Conservation (phyloP, 2,113 vertebrate genomes). For the Baryphthengus martii region DNA sequence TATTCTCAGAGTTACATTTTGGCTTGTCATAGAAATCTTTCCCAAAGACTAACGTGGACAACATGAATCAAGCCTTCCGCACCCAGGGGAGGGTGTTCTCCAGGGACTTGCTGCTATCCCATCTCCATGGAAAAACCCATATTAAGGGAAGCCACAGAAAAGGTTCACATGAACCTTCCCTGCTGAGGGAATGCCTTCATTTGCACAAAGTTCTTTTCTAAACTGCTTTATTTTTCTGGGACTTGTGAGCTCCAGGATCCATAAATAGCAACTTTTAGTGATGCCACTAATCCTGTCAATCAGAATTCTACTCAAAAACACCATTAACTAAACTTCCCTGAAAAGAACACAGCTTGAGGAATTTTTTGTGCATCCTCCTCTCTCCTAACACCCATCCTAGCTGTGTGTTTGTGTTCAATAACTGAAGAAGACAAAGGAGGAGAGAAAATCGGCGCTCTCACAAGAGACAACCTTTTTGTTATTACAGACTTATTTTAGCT, state of each 20-base stretch:
- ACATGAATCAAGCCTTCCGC: neutral
- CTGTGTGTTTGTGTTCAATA: neutral
- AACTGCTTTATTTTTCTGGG: constrained; percentile 3
- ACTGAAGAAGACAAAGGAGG: neutral
- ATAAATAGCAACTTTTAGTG: constrained; percentile 30
- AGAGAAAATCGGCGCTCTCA: neutral
- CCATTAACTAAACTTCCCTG: neutral
- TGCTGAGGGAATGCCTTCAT: neutral
- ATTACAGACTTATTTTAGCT: constrained; percentile 33
- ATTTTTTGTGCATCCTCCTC: neutral
- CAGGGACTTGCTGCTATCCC: neutral
- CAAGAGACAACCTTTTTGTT: constrained; percentile 26
- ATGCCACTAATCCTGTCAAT: constrained; percentile 23
- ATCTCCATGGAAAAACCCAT: neutral
- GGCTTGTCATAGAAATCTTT: neutral
- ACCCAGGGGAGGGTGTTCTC: neutral
- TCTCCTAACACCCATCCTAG: neutral
- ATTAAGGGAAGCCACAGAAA: neutral
- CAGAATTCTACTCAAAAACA: constrained; percentile 26
- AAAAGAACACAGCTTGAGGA: neutral
- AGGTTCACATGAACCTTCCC: constrained; percentile 21
- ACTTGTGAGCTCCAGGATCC: constrained; percentile 22
- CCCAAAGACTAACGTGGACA: neutral
- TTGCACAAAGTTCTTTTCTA: constrained; percentile 10
- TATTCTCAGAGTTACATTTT: neutral